A percentile compares a stretch with the other conserved stretches of the same genome.
Evolutionary conservation across 2,113 vertebrate genomes (phyloP).

Genomic region (Chaetodon auriga): DNA sequence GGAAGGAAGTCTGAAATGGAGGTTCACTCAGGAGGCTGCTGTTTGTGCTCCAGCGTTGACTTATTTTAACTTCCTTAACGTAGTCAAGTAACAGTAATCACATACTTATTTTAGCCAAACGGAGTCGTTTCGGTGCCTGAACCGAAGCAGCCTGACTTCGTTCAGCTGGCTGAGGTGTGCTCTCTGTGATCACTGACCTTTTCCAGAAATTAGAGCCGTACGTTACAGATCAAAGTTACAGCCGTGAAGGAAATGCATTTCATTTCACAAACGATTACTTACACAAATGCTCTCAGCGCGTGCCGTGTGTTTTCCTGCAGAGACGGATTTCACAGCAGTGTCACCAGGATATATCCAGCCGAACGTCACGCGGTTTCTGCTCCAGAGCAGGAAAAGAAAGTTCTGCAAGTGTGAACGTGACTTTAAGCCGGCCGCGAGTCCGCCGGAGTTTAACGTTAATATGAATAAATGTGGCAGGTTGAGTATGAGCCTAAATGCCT

Average conservation of each 20-base stretch:
- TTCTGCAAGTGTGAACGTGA: not conserved
- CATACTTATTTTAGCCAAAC: no score
- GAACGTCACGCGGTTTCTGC: not conserved
- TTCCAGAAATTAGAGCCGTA: no score
- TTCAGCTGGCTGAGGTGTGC: no score
- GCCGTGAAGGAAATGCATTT: not conserved
- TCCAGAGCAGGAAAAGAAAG: not conserved
- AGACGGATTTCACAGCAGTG: not conserved
- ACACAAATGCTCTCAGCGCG: not conserved
- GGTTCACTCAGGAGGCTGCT: no score
- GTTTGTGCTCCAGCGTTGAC: no score
- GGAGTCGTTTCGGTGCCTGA: no score
- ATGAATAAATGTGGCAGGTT: conserved; percentile 22
- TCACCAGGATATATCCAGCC: not conserved
- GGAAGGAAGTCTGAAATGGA: no score
- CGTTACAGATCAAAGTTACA: not conserved
- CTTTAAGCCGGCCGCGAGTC: not conserved
- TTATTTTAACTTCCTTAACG: no score
- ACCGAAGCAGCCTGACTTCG: no score
- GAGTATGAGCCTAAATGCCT: conserved; percentile 29
- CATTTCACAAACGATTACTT: not conserved
- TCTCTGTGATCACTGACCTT: no score
- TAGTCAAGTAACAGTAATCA: no score
- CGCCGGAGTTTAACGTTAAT: not conserved
- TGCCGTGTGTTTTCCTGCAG: not conserved